Conservation (phyloP, 2,113 vertebrate species). For the Oenanthe oenanthe region DNA sequence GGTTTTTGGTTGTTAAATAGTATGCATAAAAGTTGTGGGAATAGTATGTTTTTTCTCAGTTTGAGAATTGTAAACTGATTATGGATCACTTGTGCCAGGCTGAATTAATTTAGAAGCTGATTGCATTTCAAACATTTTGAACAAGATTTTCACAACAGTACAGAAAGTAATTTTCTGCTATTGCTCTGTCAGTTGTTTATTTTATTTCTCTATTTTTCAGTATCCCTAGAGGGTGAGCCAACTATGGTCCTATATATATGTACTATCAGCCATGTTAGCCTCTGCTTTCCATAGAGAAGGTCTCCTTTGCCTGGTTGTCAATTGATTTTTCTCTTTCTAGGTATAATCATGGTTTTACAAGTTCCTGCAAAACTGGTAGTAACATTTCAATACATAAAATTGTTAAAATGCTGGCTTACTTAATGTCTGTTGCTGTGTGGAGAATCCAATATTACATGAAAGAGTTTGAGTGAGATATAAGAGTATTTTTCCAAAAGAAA, state of each 20-base stretch:
- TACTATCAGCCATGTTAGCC: not conserved
- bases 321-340: not conserved
- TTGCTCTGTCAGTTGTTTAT: not conserved
- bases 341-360: not conserved
- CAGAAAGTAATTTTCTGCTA: not conserved
- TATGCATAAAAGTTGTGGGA: not conserved
- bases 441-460: not conserved
- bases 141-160: not conserved
- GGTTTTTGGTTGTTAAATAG: not conserved
- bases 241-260: accelerated
- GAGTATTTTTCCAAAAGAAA: not conserved
- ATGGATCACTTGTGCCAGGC: not conserved
- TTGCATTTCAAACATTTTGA: not conserved
- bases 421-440: not conserved
- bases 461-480: not conserved
- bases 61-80: not conserved
- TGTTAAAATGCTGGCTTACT: not conserved
- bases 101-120: not conserved
- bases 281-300: not conserved
- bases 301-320: not conserved
- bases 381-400: not conserved
- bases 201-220: not conserved
- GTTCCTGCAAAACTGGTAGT: not conserved
- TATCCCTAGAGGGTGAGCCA: not conserved
- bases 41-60: not conserved